Conservation (phyloP, 2,113 vertebrate genomes). For the Poeciliopsis turrubarensis region DNA sequence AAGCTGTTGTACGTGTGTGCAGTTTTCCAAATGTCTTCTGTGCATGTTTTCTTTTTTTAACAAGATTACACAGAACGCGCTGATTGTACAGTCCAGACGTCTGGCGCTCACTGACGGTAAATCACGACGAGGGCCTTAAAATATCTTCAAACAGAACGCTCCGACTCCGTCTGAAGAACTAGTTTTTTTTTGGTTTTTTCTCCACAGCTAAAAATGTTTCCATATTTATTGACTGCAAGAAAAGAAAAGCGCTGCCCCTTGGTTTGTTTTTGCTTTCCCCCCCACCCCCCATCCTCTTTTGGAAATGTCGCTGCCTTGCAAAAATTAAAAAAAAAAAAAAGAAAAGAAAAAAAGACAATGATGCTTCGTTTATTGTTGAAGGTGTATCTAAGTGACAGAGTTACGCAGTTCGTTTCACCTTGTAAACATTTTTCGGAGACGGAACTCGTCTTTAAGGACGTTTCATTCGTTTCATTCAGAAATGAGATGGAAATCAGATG, state of each 20-base stretch:
- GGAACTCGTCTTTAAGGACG: background rate
- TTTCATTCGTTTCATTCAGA: background rate
- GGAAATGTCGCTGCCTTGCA: background rate
- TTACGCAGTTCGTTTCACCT: background rate
- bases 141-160: background rate
- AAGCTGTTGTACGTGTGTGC: conserved; percentile 50
- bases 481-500: background rate
- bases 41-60: background rate
- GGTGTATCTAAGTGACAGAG: background rate
- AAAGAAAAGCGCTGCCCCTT: background rate
- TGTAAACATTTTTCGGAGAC: background rate
- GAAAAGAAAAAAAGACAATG: background rate
- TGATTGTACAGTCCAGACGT: background rate
- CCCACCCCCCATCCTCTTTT: background rate
- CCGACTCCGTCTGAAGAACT: background rate
- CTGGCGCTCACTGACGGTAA: no score
- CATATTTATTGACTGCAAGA: background rate
- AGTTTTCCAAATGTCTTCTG: conserved; percentile 7
- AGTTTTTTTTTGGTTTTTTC: background rate
- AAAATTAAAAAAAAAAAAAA: background rate
- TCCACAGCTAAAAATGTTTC: background rate
- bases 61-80: background rate
- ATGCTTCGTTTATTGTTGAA: background rate
- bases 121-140: background rate
- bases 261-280: background rate